These are phyloP conservation scores for Pherbina coryleti DNA, from an alignment of 2,888 invertebrate species.

Conservation along the genomic window DNA sequence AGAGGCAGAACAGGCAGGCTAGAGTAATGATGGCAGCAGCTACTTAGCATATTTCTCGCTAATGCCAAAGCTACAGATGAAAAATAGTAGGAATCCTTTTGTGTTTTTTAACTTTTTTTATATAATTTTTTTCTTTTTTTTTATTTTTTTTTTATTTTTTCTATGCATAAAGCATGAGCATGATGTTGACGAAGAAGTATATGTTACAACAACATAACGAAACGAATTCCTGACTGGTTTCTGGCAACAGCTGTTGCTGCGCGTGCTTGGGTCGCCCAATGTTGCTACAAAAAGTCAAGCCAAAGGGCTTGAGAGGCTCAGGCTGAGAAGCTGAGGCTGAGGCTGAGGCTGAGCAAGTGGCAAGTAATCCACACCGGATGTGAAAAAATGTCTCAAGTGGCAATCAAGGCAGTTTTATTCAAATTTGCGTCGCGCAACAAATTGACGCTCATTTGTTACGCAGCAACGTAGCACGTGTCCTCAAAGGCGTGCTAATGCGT, in stretches of 20 bases:
- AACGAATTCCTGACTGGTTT: not conserved
- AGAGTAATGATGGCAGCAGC: not conserved
- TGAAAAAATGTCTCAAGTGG: slow-evolving; percentile 64
- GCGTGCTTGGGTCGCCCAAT: not conserved
- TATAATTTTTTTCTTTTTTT: not conserved
- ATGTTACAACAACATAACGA: not conserved
- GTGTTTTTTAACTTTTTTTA: no score
- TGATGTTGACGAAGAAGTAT: not conserved
- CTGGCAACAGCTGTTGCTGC: slow-evolving; percentile 4
- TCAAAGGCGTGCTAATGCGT: not conserved
- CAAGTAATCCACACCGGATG: slow-evolving; percentile 42
- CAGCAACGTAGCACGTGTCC: not conserved
- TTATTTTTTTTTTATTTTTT: not conserved
- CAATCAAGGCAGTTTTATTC: slow-evolving; percentile 67
- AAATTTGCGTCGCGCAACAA: slow-evolving; percentile 66
- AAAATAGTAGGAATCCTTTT: not conserved
- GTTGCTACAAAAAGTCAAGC: slow-evolving; percentile 28
- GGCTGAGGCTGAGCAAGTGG: not conserved
- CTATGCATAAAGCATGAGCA: not conserved
- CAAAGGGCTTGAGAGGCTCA: slow-evolving; percentile 2
- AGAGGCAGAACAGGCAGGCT: not conserved
- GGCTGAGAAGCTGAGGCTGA: slow-evolving; percentile 14
- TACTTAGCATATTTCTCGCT: slow-evolving; percentile 27
- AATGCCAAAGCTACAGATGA: slow-evolving; percentile 4
- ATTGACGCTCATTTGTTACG: slow-evolving; percentile 63